Conservation (phyloP, 2,113 vertebrate species). For the Cheilinus undulatus region DNA sequence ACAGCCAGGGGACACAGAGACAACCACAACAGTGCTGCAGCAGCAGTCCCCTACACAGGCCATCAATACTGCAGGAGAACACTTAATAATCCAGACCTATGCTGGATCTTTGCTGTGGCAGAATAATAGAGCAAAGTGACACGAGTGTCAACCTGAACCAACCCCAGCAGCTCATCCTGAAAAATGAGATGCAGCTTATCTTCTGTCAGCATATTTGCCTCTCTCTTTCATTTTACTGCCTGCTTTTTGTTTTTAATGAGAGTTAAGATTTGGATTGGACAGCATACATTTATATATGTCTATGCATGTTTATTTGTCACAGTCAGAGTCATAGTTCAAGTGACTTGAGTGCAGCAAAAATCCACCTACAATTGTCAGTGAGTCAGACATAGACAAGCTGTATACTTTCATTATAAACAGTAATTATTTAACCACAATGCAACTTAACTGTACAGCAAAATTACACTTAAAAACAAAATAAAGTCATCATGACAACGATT, state of each 20-base stretch:
- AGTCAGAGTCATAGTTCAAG: constrained; percentile 29
- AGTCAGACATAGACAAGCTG: constrained; percentile 41
- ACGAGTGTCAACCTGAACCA: constrained; percentile 51
- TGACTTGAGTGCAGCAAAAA: constrained; percentile 40
- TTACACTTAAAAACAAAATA: not conserved
- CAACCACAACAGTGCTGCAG: constrained; percentile 64
- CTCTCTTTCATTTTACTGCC: constrained; percentile 21
- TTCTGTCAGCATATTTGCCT: constrained; percentile 30
- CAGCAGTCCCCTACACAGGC: constrained; percentile 54
- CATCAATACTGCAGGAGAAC: constrained; percentile 67
- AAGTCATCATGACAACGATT: not conserved
- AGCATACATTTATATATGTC: no score
- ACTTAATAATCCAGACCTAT: constrained; percentile 65
- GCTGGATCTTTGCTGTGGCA: constrained; percentile 41
- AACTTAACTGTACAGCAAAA: not conserved
- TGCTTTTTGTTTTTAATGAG: constrained; percentile 55
- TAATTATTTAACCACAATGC: constrained; percentile 22
- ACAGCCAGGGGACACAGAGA: constrained; percentile 73
- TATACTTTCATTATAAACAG: constrained; percentile 27
- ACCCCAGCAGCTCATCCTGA: constrained; percentile 35
- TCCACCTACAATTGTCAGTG: constrained; percentile 56
- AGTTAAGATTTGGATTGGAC: constrained; percentile 12
- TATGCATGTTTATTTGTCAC: not conserved
- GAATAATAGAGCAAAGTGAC: constrained; percentile 48
- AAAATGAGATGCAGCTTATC: constrained; percentile 21